A percentile compares a stretch with the other conserved stretches of the same genome.
Conservation (phyloP, 2,797 vertebrate species). For the Hapalemur alaotrensis region DNA sequence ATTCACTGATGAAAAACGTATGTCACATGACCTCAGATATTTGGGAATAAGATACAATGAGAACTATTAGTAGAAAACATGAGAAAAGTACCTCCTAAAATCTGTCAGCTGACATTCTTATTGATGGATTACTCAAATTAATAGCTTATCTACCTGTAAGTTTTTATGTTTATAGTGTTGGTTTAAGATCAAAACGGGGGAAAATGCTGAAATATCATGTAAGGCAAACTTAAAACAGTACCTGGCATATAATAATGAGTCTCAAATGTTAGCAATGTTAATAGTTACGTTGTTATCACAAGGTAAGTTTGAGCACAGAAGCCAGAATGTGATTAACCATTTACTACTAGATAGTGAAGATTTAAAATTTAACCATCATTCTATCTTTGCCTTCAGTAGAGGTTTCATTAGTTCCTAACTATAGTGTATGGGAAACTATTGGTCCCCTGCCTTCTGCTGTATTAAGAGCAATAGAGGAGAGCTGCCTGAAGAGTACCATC, state of each 20-base stretch:
- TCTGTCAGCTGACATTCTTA: neutral
- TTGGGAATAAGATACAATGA: neutral
- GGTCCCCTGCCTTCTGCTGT: neutral
- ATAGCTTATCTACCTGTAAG: neutral
- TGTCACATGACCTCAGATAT: neutral
- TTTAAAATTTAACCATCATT: neutral
- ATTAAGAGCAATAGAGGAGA: too few species aligned
- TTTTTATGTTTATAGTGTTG: neutral
- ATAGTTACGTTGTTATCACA: too few species aligned
- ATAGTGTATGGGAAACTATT: neutral
- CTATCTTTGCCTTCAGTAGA: neutral
- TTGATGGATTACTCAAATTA: neutral
- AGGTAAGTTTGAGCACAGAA: neutral
- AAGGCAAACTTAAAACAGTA: neutral
- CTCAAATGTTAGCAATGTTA: neutral
- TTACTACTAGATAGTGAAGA: neutral
- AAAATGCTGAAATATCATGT: neutral
- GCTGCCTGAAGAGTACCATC: rapidly evolving
- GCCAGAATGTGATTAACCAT: neutral
- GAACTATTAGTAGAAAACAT: neutral
- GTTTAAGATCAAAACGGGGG: neutral
- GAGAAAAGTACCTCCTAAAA: neutral
- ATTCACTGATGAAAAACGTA: neutral
- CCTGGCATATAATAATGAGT: neutral
- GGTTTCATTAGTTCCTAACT: neutral